A percentile compares a stretch with the other conserved stretches of the same genome.
These are phyloP conservation scores for Enteromius argenteus DNA, from an alignment of 2,797 vertebrate species.

Conservation along the genomic window DNA sequence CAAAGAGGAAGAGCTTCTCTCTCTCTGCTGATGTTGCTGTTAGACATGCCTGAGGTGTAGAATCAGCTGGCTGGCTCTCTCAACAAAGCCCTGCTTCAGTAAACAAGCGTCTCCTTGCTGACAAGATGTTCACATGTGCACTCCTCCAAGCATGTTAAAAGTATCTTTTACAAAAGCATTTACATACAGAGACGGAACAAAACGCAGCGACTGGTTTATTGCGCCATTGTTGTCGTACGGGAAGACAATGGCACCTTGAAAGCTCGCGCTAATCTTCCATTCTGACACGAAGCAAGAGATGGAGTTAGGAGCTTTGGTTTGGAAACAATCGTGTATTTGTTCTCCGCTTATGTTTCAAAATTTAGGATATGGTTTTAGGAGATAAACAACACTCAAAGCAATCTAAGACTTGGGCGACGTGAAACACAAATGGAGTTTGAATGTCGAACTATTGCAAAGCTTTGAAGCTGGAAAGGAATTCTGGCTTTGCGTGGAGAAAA, in stretches of 20 bases:
- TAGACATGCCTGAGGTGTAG: conserved; percentile 61
- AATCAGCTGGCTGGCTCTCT: conserved; percentile 62
- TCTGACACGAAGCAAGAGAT: conserved; percentile 73
- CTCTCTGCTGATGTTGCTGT: conserved; percentile 43
- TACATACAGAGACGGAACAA: conserved; percentile 71
- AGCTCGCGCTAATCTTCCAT: conserved; percentile 78
- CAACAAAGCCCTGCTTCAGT: conserved; percentile 64
- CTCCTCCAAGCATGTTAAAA: conserved; percentile 67
- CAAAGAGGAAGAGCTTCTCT: conserved; percentile 35
- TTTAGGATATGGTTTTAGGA: conserved; percentile 76
- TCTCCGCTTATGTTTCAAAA: conserved; percentile 72
- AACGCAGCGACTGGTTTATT: conserved; percentile 74
- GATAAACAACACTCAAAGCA: conserved; percentile 78
- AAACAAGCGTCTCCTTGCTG: conserved; percentile 60
- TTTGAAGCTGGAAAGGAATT: conserved; percentile 68
- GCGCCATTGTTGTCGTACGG: conserved; percentile 71
- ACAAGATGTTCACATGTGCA: conserved; percentile 66
- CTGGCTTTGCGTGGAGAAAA: conserved; percentile 63
- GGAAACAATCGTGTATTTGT: conserved; percentile 79
- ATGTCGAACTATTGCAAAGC: conserved; percentile 72
- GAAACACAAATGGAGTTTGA: conserved; percentile 70
- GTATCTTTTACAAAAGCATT: conserved; percentile 70
- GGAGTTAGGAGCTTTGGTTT: conserved; percentile 70
- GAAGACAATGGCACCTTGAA: conserved; percentile 75
- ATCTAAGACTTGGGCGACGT: conserved; percentile 68